These are phyloP conservation scores for Arion vulgaris DNA, from an alignment of 1,140 invertebrate species.

Conservation along the genomic window DNA sequence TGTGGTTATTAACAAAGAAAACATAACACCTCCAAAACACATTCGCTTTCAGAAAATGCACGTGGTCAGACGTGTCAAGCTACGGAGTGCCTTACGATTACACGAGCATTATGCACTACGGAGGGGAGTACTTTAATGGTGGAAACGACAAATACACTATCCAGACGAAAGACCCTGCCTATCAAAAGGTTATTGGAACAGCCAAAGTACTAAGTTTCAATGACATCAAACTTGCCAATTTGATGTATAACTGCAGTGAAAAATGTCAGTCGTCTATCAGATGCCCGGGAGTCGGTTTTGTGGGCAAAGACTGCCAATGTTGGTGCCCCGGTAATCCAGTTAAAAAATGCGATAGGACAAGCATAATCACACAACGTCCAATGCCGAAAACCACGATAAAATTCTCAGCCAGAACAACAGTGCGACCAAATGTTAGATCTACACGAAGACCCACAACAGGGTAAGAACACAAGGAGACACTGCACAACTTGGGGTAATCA, in stretches of 20 bases:
- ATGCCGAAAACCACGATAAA: neutral
- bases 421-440: neutral
- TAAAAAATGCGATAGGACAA: neutral
- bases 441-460: neutral
- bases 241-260: conserved; percentile 56
- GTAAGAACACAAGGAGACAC: neutral
- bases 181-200: conserved; percentile 55
- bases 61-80: conserved; percentile 93
- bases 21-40: conserved; percentile 70
- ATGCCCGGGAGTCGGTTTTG: conserved; percentile 49
- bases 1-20: conserved; percentile 63
- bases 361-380: neutral
- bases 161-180: conserved; percentile 46
- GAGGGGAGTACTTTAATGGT: conserved; percentile 48
- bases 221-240: conserved; percentile 58
- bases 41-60: conserved; percentile 97
- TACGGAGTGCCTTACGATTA: conserved; percentile 83
- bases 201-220: conserved; percentile 53
- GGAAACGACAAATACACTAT: conserved; percentile 50
- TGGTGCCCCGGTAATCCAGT: conserved; percentile 44
- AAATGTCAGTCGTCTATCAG: neutral
- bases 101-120: conserved; percentile 72
- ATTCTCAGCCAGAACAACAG: neutral
- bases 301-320: conserved; percentile 48
- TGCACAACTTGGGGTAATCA: neutral